Conservation (phyloP, 1,140 invertebrate species). For the Drosophila pseudoobscura region DNA sequence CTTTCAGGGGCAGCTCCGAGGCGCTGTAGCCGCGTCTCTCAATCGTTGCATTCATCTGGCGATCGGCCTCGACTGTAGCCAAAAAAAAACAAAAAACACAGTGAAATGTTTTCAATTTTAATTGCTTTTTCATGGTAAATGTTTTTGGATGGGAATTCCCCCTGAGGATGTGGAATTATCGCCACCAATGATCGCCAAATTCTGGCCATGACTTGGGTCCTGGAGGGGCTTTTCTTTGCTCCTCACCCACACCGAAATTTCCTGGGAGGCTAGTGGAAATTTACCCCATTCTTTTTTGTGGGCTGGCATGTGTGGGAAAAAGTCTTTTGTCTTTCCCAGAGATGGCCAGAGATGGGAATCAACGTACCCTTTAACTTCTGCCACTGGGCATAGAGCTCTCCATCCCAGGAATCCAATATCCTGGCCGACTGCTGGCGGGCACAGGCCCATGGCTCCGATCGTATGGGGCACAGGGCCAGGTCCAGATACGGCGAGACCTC, state of each 20-base stretch:
- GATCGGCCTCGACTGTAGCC: slow-evolving; percentile 74
- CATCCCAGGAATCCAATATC: slow-evolving; percentile 74
- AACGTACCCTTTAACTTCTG: slow-evolving; percentile 76
- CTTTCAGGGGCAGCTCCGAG: slow-evolving; percentile 68
- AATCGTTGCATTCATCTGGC: slow-evolving; percentile 76
- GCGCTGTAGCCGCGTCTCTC: slow-evolving; percentile 77
- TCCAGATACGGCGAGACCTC: slow-evolving; percentile 79
- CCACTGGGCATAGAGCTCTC: slow-evolving; percentile 69
- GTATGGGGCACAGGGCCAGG: slow-evolving; percentile 71
- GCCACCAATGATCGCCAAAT: slow-evolving; percentile 4
- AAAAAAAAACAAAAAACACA: slow-evolving; percentile 7
- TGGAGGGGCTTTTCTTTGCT: slow-evolving; percentile 1
- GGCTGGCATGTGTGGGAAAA: slow-evolving; percentile 4
- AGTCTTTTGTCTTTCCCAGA: slow-evolving; percentile 1
- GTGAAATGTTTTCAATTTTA: slow-evolving; percentile 37
- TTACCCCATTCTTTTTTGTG: slow-evolving; percentile 1
- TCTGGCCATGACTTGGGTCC: too few species aligned
- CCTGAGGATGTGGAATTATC: slow-evolving; percentile 26
- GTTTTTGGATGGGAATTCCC: background rate
- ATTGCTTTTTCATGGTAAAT: slow-evolving; percentile 51
- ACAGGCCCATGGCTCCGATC: slow-evolving; percentile 77
- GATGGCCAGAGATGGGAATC: background rate
- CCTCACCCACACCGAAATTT: slow-evolving; percentile 10
- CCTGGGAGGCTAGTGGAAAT: too few species aligned
- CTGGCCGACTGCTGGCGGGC: slow-evolving; percentile 71